Evolutionary conservation across 2,797 vertebrate genomes (phyloP).

Genomic region (Acipenser transmontanus): DNA sequence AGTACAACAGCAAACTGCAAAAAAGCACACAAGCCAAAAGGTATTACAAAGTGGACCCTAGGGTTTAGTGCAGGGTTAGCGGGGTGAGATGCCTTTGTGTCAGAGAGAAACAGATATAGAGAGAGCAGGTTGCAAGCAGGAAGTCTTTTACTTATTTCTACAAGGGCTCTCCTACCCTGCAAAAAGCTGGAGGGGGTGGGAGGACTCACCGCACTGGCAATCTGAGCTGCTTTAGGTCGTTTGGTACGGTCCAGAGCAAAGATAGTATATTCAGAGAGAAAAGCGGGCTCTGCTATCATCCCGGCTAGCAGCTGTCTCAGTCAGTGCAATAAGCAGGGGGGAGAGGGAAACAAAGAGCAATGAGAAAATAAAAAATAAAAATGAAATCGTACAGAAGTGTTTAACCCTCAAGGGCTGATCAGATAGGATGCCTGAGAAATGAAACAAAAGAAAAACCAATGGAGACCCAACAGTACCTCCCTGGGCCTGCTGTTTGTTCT

Average conservation of each 20-base stretch:
- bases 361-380: conserved; percentile 51
- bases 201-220: conserved; percentile 94
- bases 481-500: too few relatives aligned
- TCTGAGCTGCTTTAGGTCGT: conserved; percentile 82
- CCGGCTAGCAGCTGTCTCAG: conserved; percentile 90
- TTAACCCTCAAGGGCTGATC: conserved; percentile 17
- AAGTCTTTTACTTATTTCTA: conserved; percentile 41
- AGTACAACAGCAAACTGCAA: conserved; percentile 35
- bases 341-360: conserved; percentile 78
- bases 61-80: conserved; percentile 72
- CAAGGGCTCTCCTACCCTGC: conserved; percentile 57
- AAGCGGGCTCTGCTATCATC: conserved; percentile 99
- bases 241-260: conserved; percentile 99
- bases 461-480: conserved; percentile 1
- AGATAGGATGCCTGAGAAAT: conserved; percentile 22
- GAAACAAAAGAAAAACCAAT: conserved; percentile 15
- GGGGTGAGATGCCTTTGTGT: conserved; percentile 66
- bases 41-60: conserved; percentile 25
- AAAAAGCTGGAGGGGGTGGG: conserved; percentile 40
- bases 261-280: conserved; percentile 99
- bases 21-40: conserved; percentile 43
- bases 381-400: conserved; percentile 19
- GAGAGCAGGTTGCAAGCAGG: conserved; percentile 62
- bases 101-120: conserved; percentile 49
- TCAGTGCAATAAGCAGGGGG: conserved; percentile 68